A percentile compares a stretch with the other conserved stretches of the same genome.
Conservation (phyloP, 2,797 vertebrate species). For the Pseudopleuronectes americanus region DNA sequence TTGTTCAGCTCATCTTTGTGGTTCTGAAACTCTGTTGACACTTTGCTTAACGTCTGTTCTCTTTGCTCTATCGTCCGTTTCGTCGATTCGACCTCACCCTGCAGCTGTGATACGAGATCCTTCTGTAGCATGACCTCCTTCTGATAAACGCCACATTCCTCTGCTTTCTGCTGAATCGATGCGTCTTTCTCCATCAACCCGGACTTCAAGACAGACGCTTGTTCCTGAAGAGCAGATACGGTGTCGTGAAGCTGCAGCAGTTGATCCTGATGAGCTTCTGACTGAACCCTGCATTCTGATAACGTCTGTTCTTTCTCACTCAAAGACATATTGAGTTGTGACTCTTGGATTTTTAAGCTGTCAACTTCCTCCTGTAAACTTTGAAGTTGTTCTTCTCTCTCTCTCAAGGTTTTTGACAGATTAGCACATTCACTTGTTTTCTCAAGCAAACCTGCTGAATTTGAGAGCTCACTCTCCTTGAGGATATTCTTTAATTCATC, state of each 20-base stretch:
- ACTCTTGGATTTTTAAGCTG: constrained; percentile 71
- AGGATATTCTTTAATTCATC: constrained; percentile 77
- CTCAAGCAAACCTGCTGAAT: constrained; percentile 76
- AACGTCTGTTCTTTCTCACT: constrained; percentile 77
- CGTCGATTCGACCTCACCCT: constrained; percentile 76
- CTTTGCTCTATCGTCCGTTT: constrained; percentile 74
- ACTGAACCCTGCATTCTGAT: constrained; percentile 68
- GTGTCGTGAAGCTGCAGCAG: constrained; percentile 81
- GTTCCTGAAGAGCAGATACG: constrained; percentile 81
- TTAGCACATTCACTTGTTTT: constrained; percentile 82
- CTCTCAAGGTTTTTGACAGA: constrained; percentile 75
- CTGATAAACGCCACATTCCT: constrained; percentile 66
- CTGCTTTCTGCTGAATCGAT: constrained; percentile 77
- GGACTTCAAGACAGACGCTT: constrained; percentile 79
- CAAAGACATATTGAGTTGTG: constrained; percentile 60
- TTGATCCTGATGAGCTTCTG: constrained; percentile 72
- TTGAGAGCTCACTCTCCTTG: constrained; percentile 73
- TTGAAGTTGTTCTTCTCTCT: constrained; percentile 75
- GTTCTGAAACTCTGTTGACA: constrained; percentile 67
- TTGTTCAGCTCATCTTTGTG: constrained; percentile 79
- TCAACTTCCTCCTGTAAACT: constrained; percentile 74
- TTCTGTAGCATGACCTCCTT: constrained; percentile 70
- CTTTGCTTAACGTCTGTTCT: constrained; percentile 67
- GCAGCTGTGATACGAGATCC: constrained; percentile 60
- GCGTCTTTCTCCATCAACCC: constrained; percentile 81